Percentiles rank a stretch among this genome's conserved stretches.
These are phyloP conservation scores for Mormyrus lacerda DNA, from an alignment of 2,113 vertebrate species.

Conservation along the genomic window DNA sequence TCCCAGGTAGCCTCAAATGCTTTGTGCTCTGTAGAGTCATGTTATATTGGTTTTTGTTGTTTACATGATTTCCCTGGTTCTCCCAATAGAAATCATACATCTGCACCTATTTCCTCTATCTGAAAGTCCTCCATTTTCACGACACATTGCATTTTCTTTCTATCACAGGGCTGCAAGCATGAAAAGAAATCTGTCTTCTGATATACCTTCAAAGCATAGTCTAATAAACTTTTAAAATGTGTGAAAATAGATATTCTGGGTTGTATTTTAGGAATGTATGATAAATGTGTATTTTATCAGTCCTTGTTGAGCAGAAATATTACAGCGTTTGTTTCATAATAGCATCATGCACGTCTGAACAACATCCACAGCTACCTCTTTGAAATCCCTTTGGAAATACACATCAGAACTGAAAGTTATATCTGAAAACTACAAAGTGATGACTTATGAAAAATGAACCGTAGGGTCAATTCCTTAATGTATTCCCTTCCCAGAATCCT, in stretches of 20 bases:
- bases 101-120: not conserved
- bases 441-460: not conserved
- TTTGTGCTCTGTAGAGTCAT: not conserved
- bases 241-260: not conserved
- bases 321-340: not conserved
- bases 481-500: not conserved
- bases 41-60: not conserved
- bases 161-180: not conserved
- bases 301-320: not conserved
- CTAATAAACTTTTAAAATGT: not conserved
- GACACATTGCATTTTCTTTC: not conserved
- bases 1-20: not conserved
- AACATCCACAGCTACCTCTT: not conserved
- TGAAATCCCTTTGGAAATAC: not conserved
- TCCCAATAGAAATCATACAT: not conserved
- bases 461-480: not conserved
- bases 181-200: not conserved
- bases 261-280: not conserved
- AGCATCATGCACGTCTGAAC: not conserved
- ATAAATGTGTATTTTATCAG: not conserved
- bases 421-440: not conserved
- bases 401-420: not conserved
- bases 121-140: not conserved
- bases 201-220: not conserved
- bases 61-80: not conserved